Evolutionary conservation across 2,113 vertebrate species (phyloP).

Genomic region (Eupsittula cactorum): DNA sequence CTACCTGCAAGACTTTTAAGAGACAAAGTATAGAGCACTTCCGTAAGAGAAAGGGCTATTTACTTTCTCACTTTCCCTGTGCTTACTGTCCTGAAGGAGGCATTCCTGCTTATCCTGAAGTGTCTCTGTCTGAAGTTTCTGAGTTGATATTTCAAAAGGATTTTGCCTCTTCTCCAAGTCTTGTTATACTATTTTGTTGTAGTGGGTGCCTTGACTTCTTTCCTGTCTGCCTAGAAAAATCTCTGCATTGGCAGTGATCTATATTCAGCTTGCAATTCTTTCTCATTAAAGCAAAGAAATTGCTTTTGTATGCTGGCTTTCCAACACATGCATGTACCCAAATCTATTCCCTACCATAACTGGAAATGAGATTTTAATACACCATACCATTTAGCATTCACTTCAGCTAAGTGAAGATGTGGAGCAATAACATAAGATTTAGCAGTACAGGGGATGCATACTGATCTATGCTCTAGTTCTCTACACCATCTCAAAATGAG

Average conservation of each 20-base stretch:
- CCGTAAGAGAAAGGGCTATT: not conserved
- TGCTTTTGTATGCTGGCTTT: not conserved
- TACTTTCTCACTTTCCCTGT: not conserved
- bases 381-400: not conserved
- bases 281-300: not conserved
- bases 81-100: not conserved
- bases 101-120: not conserved
- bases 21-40: not conserved
- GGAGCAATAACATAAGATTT: not conserved
- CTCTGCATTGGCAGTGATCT: not conserved
- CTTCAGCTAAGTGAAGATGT: not conserved
- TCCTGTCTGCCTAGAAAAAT: not conserved
- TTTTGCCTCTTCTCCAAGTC: not conserved
- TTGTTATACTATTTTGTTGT: not conserved
- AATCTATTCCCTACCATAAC: not conserved
- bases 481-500: not conserved
- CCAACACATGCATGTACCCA: not conserved
- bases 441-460: not conserved
- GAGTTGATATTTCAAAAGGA: not conserved
- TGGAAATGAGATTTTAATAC: not conserved
- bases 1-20: accelerated
- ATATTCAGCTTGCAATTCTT: not conserved
- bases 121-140: not conserved
- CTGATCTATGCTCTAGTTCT: not conserved
- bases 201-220: not conserved